These are phyloP conservation scores for Pelochelys cantorii DNA, from an alignment of 2,797 vertebrate genomes.

Conservation along the genomic window DNA sequence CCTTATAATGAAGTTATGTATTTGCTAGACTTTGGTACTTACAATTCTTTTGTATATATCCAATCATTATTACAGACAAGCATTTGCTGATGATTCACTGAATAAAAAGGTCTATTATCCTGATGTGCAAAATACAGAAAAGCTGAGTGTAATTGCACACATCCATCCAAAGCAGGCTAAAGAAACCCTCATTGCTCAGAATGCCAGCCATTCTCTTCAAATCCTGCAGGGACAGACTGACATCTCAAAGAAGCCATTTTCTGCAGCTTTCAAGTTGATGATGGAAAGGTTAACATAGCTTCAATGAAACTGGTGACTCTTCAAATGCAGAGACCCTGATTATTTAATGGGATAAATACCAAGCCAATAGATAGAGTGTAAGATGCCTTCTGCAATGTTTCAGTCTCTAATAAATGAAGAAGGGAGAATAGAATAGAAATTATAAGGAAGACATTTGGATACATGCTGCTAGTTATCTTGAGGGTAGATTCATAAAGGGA, in stretches of 20 bases:
- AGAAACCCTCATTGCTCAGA: not conserved
- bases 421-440: not conserved
- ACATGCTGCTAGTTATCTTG: not conserved
- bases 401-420: not conserved
- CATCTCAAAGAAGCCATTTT: not conserved
- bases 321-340: not conserved
- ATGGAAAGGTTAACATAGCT: not conserved
- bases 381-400: not conserved
- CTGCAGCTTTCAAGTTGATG: not conserved
- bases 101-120: slow-evolving; percentile 1
- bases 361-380: not conserved
- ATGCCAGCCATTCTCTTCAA: not conserved
- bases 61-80: slow-evolving; percentile 2
- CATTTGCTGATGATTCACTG: slow-evolving; percentile 18
- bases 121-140: slow-evolving; percentile 12
- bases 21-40: not conserved
- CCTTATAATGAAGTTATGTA: slow-evolving; percentile 1
- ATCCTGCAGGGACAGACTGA: not conserved
- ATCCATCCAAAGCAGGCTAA: not conserved
- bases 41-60: slow-evolving; percentile 1
- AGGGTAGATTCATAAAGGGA: not conserved
- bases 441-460: not conserved
- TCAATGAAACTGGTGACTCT: not conserved
- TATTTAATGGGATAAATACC: not conserved
- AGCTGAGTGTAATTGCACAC: not conserved